A percentile compares a stretch with the other conserved stretches of the same genome.
phyloP scores from a whole-genome alignment of 2,888 invertebrate genomes.

The Chalcosyrphus nemorum region DNA sequence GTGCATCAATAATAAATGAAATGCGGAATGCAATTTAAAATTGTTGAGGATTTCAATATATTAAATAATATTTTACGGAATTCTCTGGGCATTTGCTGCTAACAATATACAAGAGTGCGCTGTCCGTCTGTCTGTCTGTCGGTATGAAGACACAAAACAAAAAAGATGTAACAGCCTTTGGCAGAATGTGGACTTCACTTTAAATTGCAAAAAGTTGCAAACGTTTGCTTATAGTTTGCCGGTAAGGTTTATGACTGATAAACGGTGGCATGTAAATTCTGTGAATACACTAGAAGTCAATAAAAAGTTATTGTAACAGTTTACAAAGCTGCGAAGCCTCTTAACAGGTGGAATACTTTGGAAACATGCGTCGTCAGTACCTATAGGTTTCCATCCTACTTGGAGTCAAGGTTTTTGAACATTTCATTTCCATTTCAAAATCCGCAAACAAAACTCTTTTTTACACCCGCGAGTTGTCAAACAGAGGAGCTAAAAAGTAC shows the following conservation, averaged over 20 bases:
- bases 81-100: conserved; percentile 43
- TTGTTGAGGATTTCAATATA: conserved; percentile 67
- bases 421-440: too few species aligned
- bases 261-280: conserved; percentile 21
- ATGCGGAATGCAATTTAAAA: conserved; percentile 71
- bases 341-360: background rate
- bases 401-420: too few species aligned
- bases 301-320: background rate
- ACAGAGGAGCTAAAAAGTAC: too few species aligned
- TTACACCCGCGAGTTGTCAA: too few species aligned
- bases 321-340: background rate
- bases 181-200: conserved; percentile 9
- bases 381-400: too few species aligned
- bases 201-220: conserved; percentile 1
- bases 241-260: background rate
- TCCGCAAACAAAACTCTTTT: too few species aligned
- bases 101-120: conserved; percentile 8
- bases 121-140: background rate
- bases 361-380: too few species aligned
- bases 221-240: background rate
- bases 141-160: background rate
- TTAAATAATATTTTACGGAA: conserved; percentile 71
- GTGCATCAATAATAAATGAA: conserved; percentile 72
- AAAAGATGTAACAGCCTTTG: background rate
- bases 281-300: background rate